These are phyloP conservation scores for Lethocerus indicus DNA, from an alignment of 1,140 invertebrate species.

Conservation along the genomic window DNA sequence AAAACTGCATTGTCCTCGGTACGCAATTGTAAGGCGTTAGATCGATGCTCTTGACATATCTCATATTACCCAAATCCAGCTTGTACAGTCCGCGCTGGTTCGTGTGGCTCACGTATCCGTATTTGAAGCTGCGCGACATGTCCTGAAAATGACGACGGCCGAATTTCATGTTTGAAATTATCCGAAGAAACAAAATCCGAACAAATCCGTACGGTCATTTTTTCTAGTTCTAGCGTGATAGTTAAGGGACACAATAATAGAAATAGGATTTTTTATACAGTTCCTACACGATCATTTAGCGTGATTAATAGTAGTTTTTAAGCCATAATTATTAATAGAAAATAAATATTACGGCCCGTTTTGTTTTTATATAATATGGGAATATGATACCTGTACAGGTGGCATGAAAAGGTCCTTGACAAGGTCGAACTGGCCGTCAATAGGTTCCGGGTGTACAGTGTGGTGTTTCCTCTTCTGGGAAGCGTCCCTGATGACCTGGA, in stretches of 20 bases:
- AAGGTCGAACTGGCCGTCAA: constrained; percentile 62
- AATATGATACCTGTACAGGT: constrained; percentile 27
- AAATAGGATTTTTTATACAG: too few relatives aligned
- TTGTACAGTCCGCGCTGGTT: constrained; percentile 60
- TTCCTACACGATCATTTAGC: too few relatives aligned
- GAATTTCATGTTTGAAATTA: too few relatives aligned
- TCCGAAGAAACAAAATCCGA: too few relatives aligned
- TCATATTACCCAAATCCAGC: constrained; percentile 54
- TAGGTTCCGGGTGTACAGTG: constrained; percentile 60
- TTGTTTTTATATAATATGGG: constrained; percentile 4
- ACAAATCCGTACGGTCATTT: too few relatives aligned
- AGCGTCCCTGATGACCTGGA: constrained; percentile 59
- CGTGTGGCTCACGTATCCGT: constrained; percentile 60
- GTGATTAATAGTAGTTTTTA: too few relatives aligned
- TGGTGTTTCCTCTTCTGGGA: constrained; percentile 58
- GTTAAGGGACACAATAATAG: too few relatives aligned
- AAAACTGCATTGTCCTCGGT: constrained; percentile 49
- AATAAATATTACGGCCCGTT: too few relatives aligned
- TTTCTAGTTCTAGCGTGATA: too few relatives aligned
- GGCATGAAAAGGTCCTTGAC: constrained; percentile 56
- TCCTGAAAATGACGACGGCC: constrained; percentile 32
- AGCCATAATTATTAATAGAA: too few relatives aligned
- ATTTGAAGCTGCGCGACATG: constrained; percentile 44
- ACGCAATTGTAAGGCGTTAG: constrained; percentile 59
- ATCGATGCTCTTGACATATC: constrained; percentile 57